phyloP scores from a whole-genome alignment of 1,140 invertebrate genomes.

The Aphis gossypii region DNA sequence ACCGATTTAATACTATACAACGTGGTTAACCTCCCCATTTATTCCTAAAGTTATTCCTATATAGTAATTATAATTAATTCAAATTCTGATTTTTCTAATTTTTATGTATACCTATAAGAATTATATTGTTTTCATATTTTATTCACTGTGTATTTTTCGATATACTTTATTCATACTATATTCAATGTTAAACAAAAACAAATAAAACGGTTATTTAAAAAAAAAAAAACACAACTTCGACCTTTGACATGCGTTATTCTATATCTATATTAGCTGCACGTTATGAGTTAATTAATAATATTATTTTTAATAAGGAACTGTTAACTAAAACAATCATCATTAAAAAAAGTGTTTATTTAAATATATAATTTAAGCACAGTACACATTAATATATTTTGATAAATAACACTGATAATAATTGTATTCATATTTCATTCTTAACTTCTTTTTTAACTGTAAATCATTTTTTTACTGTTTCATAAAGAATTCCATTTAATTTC shows the following conservation, averaged over 20 bases:
- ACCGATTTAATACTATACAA: background rate
- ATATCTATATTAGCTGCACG: background rate
- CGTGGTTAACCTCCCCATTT: too few relatives aligned
- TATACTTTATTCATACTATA: background rate
- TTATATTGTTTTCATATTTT: background rate
- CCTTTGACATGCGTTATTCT: background rate
- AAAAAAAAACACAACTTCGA: background rate
- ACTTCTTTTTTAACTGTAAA: slow-evolving; percentile 31
- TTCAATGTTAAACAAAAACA: background rate
- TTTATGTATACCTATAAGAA: too few relatives aligned
- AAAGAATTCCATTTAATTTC: slow-evolving; percentile 37
- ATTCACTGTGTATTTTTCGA: background rate
- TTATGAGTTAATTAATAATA: background rate
- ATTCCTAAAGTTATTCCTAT: too few relatives aligned
- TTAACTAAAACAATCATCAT: slow-evolving; percentile 31
- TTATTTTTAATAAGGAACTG: slow-evolving; percentile 24
- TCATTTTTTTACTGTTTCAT: slow-evolving; percentile 22
- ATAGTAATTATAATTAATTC: too few relatives aligned
- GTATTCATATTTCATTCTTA: background rate
- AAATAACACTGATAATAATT: background rate
- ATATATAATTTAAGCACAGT: background rate
- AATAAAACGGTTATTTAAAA: slow-evolving; percentile 21
- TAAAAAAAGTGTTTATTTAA: background rate
- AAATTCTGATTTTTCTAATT: background rate
- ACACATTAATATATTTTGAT: background rate